These are phyloP conservation scores for Hydrocynus forskahlii DNA, from an alignment of 2,797 vertebrate genomes.

Conservation along the genomic window DNA sequence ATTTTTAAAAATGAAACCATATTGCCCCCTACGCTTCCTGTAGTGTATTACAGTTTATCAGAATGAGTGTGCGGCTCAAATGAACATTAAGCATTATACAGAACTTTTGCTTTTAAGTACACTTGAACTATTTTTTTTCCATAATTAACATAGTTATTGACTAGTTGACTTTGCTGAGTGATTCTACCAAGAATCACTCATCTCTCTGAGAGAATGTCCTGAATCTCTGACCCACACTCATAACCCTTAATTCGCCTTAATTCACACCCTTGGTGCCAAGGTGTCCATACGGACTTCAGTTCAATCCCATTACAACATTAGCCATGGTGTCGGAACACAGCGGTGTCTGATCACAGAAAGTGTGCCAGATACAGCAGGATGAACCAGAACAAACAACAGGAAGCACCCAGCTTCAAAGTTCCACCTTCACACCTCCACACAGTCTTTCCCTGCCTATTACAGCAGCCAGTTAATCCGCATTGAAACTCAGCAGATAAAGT, in stretches of 20 bases:
- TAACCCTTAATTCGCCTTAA: slow-evolving; percentile 5
- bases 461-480: background rate
- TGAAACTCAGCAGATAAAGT: background rate
- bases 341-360: background rate
- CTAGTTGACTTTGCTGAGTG: too few relatives aligned
- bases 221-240: slow-evolving; percentile 3
- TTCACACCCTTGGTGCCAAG: background rate
- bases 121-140: too few relatives aligned
- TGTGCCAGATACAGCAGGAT: background rate
- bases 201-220: background rate
- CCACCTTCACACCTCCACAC: background rate
- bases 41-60: too few relatives aligned
- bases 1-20: too few relatives aligned
- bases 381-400: background rate
- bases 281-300: background rate
- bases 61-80: too few relatives aligned
- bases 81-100: too few relatives aligned
- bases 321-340: slow-evolving; percentile 7
- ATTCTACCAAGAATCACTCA: background rate
- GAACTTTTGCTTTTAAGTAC: background rate
- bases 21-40: too few relatives aligned
- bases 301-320: slow-evolving; percentile 15
- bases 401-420: background rate
- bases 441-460: background rate
- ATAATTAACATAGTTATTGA: too few relatives aligned